These are phyloP conservation scores for Caenorhabditis sp. DNA, from an alignment of 2,888 invertebrate species.

Conservation along the genomic window DNA sequence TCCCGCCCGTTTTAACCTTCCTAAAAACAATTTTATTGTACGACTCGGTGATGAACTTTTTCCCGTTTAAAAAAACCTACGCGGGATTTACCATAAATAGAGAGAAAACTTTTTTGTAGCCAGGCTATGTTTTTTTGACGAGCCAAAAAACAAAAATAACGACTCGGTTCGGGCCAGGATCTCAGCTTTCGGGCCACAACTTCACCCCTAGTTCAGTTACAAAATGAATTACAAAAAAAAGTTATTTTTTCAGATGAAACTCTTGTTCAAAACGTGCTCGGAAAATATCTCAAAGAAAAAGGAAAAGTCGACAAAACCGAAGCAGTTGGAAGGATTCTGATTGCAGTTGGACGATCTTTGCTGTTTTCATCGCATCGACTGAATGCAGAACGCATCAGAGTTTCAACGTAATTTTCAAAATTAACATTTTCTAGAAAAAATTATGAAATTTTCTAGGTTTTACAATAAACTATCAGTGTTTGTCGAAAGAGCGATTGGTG, in stretches of 20 bases:
- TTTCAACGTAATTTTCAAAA: slow-evolving; percentile 21
- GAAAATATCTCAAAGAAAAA: slow-evolving; percentile 90
- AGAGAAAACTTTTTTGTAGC: too few species aligned
- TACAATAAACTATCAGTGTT: slow-evolving; percentile 93
- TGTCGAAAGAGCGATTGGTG: slow-evolving; percentile 88
- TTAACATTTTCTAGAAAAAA: not conserved
- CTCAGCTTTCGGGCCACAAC: too few species aligned
- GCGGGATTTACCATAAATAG: too few species aligned
- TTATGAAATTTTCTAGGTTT: slow-evolving; percentile 72
- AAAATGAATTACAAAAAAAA: too few species aligned
- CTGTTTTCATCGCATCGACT: slow-evolving; percentile 50
- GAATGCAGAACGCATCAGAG: slow-evolving; percentile 33
- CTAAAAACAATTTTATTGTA: too few species aligned
- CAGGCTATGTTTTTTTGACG: too few species aligned
- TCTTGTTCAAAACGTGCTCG: slow-evolving; percentile 92
- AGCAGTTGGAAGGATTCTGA: slow-evolving; percentile 71
- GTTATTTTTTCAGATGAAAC: slow-evolving; percentile 81
- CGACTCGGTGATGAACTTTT: too few species aligned
- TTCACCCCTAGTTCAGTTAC: too few species aligned
- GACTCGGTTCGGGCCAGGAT: too few species aligned
- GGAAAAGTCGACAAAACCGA: slow-evolving; percentile 86
- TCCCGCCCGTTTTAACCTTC: too few species aligned
- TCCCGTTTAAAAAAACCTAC: too few species aligned
- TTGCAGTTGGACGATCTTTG: slow-evolving; percentile 46
- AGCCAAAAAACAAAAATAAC: not conserved